A percentile compares a stretch with the other conserved stretches of the same genome.
phyloP scores from a whole-genome alignment of 2,888 invertebrate genomes.

The Rhimphoctona megacephalus region DNA sequence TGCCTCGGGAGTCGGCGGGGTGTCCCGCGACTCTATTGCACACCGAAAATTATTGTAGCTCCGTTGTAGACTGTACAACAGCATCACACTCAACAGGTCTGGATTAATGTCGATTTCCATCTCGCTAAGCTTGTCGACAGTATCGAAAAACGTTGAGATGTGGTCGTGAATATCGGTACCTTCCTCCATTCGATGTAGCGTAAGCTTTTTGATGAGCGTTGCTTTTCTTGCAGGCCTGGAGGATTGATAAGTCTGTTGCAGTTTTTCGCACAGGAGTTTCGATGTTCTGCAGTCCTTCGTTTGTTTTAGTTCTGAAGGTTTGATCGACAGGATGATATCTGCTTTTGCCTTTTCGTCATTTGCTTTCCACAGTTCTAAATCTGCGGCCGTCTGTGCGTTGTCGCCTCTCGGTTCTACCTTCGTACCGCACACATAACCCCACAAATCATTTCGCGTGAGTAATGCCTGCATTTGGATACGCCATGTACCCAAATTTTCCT shows the following conservation, averaged over 20 bases:
- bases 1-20: neutral
- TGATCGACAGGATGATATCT: constrained; percentile 5
- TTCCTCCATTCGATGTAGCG: neutral
- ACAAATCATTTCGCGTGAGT: constrained; percentile 38
- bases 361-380: neutral
- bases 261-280: neutral
- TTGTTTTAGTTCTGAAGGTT: neutral
- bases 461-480: constrained; percentile 51
- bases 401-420: neutral
- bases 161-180: neutral
- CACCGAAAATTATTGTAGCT: neutral
- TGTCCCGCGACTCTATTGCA: neutral
- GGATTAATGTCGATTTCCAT: neutral
- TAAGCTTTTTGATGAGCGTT: neutral
- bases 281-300: neutral
- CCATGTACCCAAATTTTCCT: constrained; percentile 53
- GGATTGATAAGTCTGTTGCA: neutral
- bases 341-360: constrained; percentile 19
- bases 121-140: neutral
- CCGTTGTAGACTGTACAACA: constrained; percentile 5
- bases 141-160: neutral
- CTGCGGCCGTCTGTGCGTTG: too few relatives aligned
- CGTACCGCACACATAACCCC: neutral
- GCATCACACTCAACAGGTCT: neutral
- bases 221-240: neutral